These are phyloP conservation scores for Tetraodon nigroviridis DNA, from an alignment of 2,113 vertebrate species.

Conservation along the genomic window DNA sequence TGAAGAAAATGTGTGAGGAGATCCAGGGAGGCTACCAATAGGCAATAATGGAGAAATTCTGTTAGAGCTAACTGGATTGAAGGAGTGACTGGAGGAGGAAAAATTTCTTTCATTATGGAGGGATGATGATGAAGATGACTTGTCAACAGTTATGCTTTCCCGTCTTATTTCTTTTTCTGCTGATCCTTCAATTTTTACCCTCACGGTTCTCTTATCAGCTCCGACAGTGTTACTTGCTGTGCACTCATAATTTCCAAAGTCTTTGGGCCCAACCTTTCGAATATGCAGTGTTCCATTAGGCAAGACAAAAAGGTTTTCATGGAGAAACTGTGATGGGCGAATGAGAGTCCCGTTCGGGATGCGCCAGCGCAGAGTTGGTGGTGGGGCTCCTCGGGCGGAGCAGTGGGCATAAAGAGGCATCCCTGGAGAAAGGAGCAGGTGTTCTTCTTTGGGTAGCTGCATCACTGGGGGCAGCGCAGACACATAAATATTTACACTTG, in stretches of 20 bases:
- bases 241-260: constrained; percentile 86
- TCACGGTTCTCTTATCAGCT: constrained; percentile 74
- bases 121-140: constrained; percentile 11
- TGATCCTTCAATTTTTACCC: constrained; percentile 64
- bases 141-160: constrained; percentile 17
- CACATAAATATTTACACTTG: constrained; percentile 85
- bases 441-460: constrained; percentile 78
- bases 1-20: constrained; percentile 16
- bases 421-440: constrained; percentile 74
- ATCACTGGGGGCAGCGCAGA: constrained; percentile 85
- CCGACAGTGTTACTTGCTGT: constrained; percentile 84
- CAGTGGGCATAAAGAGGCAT: constrained; percentile 82
- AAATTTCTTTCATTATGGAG: constrained; percentile 27
- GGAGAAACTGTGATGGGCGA: constrained; percentile 86
- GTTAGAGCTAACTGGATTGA: constrained; percentile 25
- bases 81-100: constrained; percentile 9
- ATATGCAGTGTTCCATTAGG: constrained; percentile 92
- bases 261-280: constrained; percentile 69
- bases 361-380: constrained; percentile 82
- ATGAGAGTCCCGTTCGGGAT: constrained; percentile 79
- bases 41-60: constrained; percentile 22
- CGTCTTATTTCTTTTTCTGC: constrained; percentile 25
- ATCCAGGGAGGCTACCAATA: constrained; percentile 21
- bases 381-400: constrained; percentile 81
- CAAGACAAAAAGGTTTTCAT: constrained; percentile 87